A percentile compares a stretch with the other conserved stretches of the same genome.
phyloP scores from a whole-genome alignment of 2,797 vertebrate species.

The Centroberyx gerrardi region DNA sequence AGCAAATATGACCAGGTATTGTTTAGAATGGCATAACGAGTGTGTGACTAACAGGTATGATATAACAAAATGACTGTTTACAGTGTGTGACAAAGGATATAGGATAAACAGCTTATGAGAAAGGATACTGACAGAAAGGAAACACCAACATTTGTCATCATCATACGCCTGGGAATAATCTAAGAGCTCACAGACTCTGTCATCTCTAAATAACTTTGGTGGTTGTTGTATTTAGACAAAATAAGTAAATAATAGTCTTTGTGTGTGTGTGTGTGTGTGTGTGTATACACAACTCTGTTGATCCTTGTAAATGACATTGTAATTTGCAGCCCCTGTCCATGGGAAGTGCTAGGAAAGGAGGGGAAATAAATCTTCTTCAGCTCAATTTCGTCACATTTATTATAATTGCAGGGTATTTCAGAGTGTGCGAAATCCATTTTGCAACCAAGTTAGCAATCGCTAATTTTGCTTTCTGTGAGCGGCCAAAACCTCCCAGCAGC shows the following conservation, averaged over 20 bases:
- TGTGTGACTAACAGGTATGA: constrained; percentile 49
- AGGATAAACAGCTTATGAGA: constrained; percentile 33
- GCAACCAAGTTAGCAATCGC: not conserved
- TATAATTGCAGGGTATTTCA: constrained; percentile 28
- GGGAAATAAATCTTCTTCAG: constrained; percentile 9
- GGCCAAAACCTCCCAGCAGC: not conserved
- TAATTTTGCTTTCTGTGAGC: not conserved
- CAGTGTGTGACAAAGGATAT: constrained; percentile 19
- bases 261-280: constrained; percentile 10
- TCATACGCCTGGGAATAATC: constrained; percentile 29
- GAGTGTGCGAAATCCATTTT: constrained; percentile 22
- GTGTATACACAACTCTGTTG: not conserved
- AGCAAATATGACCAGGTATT: constrained; percentile 30
- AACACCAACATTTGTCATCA: constrained; percentile 38
- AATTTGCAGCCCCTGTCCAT: constrained; percentile 39
- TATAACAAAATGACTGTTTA: constrained; percentile 64
- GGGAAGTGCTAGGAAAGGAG: constrained; percentile 16
- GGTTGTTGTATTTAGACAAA: not conserved
- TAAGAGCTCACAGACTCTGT: constrained; percentile 15
- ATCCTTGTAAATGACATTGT: constrained; percentile 49
- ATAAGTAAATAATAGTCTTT: not conserved
- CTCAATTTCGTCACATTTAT: constrained; percentile 36
- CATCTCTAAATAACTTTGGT: constrained; percentile 32
- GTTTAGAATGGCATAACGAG: constrained; percentile 20
- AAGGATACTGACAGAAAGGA: constrained; percentile 29